Base-by-base conservation (phyloP, 1,140 invertebrate species). In the Meloidogyne exigua region DNA sequence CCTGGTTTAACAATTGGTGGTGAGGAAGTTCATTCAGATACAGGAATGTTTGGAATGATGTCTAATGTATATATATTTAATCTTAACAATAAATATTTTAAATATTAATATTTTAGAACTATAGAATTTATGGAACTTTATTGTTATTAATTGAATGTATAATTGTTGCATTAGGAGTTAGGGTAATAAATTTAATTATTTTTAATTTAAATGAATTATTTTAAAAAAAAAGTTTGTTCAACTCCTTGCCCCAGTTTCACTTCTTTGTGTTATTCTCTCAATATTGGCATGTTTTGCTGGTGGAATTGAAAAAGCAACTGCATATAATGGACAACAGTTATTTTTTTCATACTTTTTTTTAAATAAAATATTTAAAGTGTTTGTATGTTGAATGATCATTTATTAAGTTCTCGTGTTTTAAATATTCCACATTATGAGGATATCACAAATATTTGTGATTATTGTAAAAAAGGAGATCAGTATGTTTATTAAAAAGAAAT, bases 261-360 rank as follows among this genome's bases (percentile, higher is more conserved):
- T n/a, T 57, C 10, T 57, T 62, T 89, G 89, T 83, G 90, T 90
- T 28, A 87, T 90, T 49, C 72, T 89, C 32, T 90, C 90, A 26
- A 90, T 90, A 72, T 32, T 90, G 1, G 88, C 87, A 75, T 89
- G 90, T 71, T 90, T 90, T 81, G 89, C 90, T 72, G 90, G 90
- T 39, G 85, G 83, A 36, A 64, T 88, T 44, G 81, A 85, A 67
- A 87, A 87, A 68, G 85, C 84, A 23, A 44, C 87, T 13, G 57
- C 86, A 11, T 73, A 67, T 32, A 71, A 81, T 39, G 86, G 86
- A 32, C 85, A 87, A 82, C 65, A 62, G 83, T 87, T 28, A 9
- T 13, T 25, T 78, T 76, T 57, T 28, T 23, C 15, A 32, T 63
- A 26, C 12, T 64, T 66, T n/a, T 65, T n/a, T 10, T 23, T 64